Conservation (phyloP, 2,888 invertebrate genomes). For the Iselma pallidipennis region DNA sequence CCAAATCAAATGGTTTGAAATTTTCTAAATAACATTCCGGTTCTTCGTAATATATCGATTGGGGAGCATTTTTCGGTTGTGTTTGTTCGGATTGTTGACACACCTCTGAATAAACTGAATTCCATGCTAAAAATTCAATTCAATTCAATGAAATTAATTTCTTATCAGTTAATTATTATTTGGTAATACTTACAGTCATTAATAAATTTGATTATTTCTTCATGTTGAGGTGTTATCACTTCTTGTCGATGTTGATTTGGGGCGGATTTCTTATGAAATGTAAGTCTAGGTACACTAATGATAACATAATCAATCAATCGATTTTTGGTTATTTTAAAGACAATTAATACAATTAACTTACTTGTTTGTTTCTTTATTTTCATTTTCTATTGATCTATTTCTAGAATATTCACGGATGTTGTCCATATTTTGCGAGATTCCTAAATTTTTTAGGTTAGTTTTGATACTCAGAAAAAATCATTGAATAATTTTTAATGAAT, state of each 20-base stretch:
- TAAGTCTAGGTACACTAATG: conserved; percentile 78
- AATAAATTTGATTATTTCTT: conserved; percentile 84
- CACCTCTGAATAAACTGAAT: conserved; percentile 55
- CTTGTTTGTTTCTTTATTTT: conserved; percentile 69
- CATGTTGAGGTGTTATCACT: conserved; percentile 76
- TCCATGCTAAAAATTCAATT: conserved; percentile 73
- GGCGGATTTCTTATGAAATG: conserved; percentile 65
- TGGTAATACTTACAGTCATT: conserved; percentile 75
- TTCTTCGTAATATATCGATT: conserved; percentile 68
- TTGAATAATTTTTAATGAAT: conserved; percentile 13
- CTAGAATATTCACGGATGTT: conserved; percentile 73
- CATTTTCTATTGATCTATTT: conserved; percentile 69
- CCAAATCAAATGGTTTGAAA: conserved; percentile 88
- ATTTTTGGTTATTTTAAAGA: conserved; percentile 15
- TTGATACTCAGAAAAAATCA: neutral
- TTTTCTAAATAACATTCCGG: conserved; percentile 73
- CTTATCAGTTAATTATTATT: neutral
- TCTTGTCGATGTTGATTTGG: conserved; percentile 62
- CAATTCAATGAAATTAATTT: too few species aligned
- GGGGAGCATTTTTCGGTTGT: conserved; percentile 16
- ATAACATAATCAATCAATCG: conserved; percentile 10
- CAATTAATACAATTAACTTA: conserved; percentile 52
- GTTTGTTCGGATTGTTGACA: conserved; percentile 55
- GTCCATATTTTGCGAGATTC: conserved; percentile 81
- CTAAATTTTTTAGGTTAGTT: conserved; percentile 55